These are phyloP conservation scores for Gambelia wislizenii DNA, from an alignment of 2,797 vertebrate genomes.

Conservation along the genomic window DNA sequence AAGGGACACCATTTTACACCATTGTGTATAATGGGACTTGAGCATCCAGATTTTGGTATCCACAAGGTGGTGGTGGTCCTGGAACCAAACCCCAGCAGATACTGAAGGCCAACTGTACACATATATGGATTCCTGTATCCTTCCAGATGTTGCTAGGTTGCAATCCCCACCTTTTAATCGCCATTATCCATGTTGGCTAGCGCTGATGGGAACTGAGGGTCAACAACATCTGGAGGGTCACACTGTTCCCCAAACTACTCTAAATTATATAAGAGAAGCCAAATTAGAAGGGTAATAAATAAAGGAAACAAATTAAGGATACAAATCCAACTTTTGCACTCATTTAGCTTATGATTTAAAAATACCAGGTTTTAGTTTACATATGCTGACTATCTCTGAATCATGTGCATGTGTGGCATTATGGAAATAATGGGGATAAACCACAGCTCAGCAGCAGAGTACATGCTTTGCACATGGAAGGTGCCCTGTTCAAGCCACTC, in stretches of 20 bases:
- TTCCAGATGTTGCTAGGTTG: background rate
- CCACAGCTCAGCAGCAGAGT: background rate
- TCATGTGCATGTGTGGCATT: too few species aligned
- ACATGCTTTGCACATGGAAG: background rate
- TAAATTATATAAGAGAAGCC: background rate
- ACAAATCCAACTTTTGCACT: background rate
- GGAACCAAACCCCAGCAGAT: too few species aligned
- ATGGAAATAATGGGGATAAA: background rate
- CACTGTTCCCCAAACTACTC: background rate
- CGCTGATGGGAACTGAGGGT: background rate
- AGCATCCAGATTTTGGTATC: too few species aligned
- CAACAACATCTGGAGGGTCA: background rate
- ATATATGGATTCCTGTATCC: background rate
- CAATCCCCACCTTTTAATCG: background rate
- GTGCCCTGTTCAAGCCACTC: background rate
- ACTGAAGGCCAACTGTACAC: too few species aligned
- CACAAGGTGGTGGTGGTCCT: too few species aligned
- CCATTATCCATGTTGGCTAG: background rate
- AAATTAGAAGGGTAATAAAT: background rate
- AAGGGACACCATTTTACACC: too few species aligned
- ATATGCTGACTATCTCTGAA: background rate
- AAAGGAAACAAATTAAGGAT: background rate
- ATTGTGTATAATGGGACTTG: too few species aligned
- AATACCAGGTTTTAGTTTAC: background rate
- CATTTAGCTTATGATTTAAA: background rate